Base-by-base conservation (phyloP, 2,888 invertebrate species). In the Poecilus cupreus region DNA sequence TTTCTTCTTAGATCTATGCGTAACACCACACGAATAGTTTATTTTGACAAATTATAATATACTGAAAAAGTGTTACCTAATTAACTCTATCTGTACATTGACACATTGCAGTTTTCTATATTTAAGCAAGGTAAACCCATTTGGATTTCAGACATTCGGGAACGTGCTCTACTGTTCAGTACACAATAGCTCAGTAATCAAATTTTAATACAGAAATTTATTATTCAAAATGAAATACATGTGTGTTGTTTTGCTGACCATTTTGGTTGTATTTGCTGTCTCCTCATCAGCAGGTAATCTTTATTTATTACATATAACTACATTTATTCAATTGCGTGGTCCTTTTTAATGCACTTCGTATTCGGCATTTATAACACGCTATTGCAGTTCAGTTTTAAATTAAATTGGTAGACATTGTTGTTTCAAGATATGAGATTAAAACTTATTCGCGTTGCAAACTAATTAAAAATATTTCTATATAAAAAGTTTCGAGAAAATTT, bases 271-370 rank as follows among this genome's bases (percentile, higher is more conserved):
- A n/a, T 32, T 32, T 3, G 64, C 64, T 24, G 37, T 32, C 8
- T 13, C 16, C n/a, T 24, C 64, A 64, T 64, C 32, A n/a, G 64
- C 64, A 10, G 64, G 54, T 54, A 54, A 54, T 54, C n/a, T n/a
- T n/a, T n/a, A n/a, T n/a, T n/a, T n/a, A n/a, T n/a, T n/a, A n/a
- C n/a, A n/a, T n/a, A n/a, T n/a, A n/a, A n/a, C n/a, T n/a, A n/a
- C n/a, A n/a, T n/a, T n/a, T n/a, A n/a, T n/a, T n/a, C n/a, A n/a
- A n/a, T n/a, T n/a, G n/a, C n/a, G n/a, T n/a, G n/a, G n/a, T n/a
- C n/a, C n/a, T n/a, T n/a, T n/a, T n/a, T n/a, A n/a, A n/a, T n/a
- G n/a, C n/a, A n/a, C n/a, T n/a, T n/a, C n/a, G n/a, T n/a, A n/a
- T n/a, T n/a, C n/a, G n/a, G n/a, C n/a, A n/a, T n/a, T n/a, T n/a